Percentiles rank a stretch among this genome's conserved stretches.
phyloP scores from a whole-genome alignment of 2,797 vertebrate species.

The Rhabdomys pumilio region DNA sequence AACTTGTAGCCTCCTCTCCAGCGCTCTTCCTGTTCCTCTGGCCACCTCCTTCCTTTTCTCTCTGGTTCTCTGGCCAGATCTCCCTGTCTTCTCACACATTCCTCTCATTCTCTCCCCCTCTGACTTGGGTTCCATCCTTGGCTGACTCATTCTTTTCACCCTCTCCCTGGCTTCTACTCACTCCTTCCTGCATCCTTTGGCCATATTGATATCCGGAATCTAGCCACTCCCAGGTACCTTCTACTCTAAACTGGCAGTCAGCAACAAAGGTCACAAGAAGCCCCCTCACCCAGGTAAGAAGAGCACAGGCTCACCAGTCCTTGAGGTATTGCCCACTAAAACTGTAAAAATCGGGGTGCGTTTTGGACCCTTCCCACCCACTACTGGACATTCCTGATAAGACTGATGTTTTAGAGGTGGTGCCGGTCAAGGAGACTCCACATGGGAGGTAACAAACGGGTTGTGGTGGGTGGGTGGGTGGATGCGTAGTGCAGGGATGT shows the following conservation, averaged over 20 bases:
- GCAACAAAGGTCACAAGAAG: neutral
- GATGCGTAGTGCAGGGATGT: constrained; percentile 21
- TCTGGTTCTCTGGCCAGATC: neutral
- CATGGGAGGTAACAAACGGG: neutral
- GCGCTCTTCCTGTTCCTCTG: neutral
- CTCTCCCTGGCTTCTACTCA: constrained; percentile 63
- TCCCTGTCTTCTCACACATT: constrained; percentile 69
- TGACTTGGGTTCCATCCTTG: constrained; percentile 73
- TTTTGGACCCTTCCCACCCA: neutral
- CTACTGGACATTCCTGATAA: neutral
- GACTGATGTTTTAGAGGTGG: neutral
- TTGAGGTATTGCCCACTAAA: constrained; percentile 20
- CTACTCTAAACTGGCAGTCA: constrained; percentile 22
- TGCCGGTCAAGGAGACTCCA: neutral
- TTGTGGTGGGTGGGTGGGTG: constrained; percentile 21
- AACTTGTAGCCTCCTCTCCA: neutral
- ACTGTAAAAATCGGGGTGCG: constrained; percentile 20
- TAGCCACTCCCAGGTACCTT: constrained; percentile 45
- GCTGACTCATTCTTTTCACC: constrained; percentile 82
- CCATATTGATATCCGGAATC: constrained; percentile 46
- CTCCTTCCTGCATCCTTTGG: constrained; percentile 62
- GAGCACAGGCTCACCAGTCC: neutral
- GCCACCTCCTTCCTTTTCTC: neutral
- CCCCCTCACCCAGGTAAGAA: neutral
- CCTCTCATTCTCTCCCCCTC: constrained; percentile 75